Conservation (phyloP, 2,797 vertebrate genomes). For the Kryptolebias ocellatus region DNA sequence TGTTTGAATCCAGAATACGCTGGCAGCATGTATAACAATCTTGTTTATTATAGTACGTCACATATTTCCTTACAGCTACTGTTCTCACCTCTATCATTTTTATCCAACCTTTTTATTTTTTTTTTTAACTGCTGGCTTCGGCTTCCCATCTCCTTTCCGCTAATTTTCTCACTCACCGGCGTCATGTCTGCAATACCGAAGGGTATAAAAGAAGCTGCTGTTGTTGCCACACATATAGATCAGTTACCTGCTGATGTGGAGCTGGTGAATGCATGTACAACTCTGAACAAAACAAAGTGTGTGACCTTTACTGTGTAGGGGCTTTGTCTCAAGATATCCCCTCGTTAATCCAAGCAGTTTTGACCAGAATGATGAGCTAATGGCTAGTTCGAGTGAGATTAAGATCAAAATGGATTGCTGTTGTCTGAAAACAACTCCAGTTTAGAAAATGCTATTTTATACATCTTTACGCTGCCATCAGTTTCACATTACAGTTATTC, state of each 20-base stretch:
- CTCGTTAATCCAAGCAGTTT: constrained; percentile 62
- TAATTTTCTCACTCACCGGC: constrained; percentile 36
- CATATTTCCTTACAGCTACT: constrained; percentile 34
- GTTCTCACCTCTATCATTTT: constrained; percentile 41
- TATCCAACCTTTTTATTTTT: constrained; percentile 27
- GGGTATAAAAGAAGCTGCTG: constrained; percentile 21
- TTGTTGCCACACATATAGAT: constrained; percentile 16
- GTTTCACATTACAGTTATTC: no score
- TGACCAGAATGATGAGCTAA: no score
- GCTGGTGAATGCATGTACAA: neutral
- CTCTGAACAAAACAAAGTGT: neutral
- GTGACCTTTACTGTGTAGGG: constrained; percentile 25
- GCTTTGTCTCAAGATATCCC: constrained; percentile 16
- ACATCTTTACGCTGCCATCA: no score
- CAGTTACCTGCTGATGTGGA: constrained; percentile 16
- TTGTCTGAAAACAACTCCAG: no score
- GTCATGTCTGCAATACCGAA: constrained; percentile 39
- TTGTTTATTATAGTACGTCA: constrained; percentile 41
- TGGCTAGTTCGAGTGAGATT: no score
- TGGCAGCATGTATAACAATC: constrained; percentile 40
- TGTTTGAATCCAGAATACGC: constrained; percentile 22
- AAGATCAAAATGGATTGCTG: no score
- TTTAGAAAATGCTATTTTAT: no score
- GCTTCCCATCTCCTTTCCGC: constrained; percentile 33
- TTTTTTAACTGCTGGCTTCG: constrained; percentile 22